Evolutionary conservation across 1,140 invertebrate species (phyloP).

Genomic region (Apis cerana): DNA sequence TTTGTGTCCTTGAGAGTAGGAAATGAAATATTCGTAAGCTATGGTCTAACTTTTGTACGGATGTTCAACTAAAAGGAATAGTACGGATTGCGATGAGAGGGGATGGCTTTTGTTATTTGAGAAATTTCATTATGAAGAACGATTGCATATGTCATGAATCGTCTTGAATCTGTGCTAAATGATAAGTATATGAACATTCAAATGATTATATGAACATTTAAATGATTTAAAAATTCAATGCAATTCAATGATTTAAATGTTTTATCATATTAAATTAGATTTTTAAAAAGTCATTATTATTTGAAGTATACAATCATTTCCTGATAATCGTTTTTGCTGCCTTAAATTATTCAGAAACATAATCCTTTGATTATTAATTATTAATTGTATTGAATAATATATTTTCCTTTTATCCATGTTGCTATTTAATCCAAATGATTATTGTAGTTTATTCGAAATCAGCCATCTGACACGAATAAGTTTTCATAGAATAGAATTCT

Average conservation of each 20-base stretch:
- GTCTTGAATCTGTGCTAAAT: not conserved
- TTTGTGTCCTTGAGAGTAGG: conserved; percentile 47
- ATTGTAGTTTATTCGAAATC: not conserved
- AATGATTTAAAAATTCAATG: not conserved
- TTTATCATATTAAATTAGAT: not conserved
- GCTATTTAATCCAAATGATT: not conserved
- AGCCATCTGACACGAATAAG: not conserved
- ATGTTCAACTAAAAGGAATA: conserved; percentile 44
- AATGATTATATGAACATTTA: not conserved
- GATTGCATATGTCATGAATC: not conserved
- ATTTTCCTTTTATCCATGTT: not conserved
- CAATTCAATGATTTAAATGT: not conserved
- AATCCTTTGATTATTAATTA: not conserved
- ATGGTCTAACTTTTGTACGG: conserved; percentile 46
- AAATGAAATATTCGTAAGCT: conserved; percentile 61
- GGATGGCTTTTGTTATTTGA: not conserved
- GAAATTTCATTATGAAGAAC: conserved; percentile 14
- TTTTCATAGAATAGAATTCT: not conserved
- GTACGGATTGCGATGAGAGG: conserved; percentile 1
- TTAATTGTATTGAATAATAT: not conserved
- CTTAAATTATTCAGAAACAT: not conserved
- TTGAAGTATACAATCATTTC: not conserved
- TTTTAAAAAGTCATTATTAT: not conserved
- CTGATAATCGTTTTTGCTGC: not conserved
- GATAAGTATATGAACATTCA: not conserved